Evolutionary conservation across 2,797 vertebrate genomes (phyloP).

Genomic region (Protosalanx chinensis): DNA sequence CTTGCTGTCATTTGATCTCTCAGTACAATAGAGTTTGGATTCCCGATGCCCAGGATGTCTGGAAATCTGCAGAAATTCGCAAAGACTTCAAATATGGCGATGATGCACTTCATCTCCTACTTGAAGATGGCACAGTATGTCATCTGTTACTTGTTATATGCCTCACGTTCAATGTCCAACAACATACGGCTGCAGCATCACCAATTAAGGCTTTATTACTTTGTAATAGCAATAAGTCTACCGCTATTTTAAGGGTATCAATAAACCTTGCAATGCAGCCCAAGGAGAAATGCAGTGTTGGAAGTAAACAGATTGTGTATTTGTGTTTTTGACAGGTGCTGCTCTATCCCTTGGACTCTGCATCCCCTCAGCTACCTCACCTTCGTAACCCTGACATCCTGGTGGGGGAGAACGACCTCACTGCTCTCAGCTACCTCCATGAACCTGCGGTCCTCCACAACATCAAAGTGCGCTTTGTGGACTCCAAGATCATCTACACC

Average conservation of each 20-base stretch:
- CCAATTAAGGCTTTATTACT: not conserved
- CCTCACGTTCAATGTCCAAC: not conserved
- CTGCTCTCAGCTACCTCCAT: slow-evolving; percentile 95
- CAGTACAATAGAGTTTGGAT: slow-evolving; percentile 98
- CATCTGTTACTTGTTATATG: not conserved
- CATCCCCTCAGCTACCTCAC: slow-evolving; percentile 76
- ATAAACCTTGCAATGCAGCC: not conserved
- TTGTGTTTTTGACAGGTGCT: slow-evolving; percentile 70
- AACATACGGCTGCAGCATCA: not conserved
- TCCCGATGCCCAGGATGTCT: slow-evolving; percentile 86
- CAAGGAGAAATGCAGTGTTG: not conserved
- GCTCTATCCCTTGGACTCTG: slow-evolving; percentile 73
- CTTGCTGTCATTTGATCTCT: not conserved
- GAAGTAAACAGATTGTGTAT: slow-evolving; percentile 5
- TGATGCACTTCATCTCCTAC: slow-evolving; percentile 70
- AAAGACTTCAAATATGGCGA: slow-evolving; percentile 80
- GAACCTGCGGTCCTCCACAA: slow-evolving; percentile 96
- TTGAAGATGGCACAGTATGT: slow-evolving; percentile 91
- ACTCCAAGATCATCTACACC: slow-evolving; percentile 95
- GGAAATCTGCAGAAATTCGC: slow-evolving; percentile 92
- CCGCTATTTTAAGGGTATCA: not conserved
- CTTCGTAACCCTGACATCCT: slow-evolving; percentile 96
- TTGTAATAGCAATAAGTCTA: not conserved
- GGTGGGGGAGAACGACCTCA: slow-evolving; percentile 99
- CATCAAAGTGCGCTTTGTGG: slow-evolving; percentile 91